phyloP scores from a whole-genome alignment of 2,113 vertebrate genomes.

The Pristiophorus japonicus region DNA sequence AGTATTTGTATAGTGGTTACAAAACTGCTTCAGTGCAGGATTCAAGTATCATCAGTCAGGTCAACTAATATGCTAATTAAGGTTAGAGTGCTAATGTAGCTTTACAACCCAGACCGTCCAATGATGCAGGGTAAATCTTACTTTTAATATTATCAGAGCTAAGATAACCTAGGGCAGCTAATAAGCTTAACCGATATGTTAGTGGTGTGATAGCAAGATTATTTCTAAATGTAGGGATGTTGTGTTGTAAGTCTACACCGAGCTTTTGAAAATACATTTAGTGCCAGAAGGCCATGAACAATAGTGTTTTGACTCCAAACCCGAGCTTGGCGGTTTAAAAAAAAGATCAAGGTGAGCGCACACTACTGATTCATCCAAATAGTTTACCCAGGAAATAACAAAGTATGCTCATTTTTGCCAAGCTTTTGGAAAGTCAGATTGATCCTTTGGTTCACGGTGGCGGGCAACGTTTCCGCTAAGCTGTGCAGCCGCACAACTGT shows the following conservation, averaged over 20 bases:
- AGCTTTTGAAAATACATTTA: background rate
- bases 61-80: background rate
- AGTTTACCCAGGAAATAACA: background rate
- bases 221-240: background rate
- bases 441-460: background rate
- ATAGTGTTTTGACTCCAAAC: background rate
- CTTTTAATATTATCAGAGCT: background rate
- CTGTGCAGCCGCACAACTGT: too few relatives aligned
- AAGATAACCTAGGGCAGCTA: background rate
- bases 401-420: background rate
- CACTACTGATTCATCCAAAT: background rate
- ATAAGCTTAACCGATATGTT: background rate
- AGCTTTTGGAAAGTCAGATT: background rate
- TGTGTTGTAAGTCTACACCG: background rate
- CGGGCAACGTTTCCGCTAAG: too few relatives aligned
- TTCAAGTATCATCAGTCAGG: background rate
- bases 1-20: background rate
- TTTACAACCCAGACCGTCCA: background rate
- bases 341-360: background rate
- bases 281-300: background rate
- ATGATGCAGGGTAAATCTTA: background rate
- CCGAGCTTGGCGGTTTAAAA: background rate
- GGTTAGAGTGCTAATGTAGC: too few relatives aligned
- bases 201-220: background rate
- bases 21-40: background rate